phyloP scores from a whole-genome alignment of 2,113 vertebrate genomes.

The Anolis carolinensis region DNA sequence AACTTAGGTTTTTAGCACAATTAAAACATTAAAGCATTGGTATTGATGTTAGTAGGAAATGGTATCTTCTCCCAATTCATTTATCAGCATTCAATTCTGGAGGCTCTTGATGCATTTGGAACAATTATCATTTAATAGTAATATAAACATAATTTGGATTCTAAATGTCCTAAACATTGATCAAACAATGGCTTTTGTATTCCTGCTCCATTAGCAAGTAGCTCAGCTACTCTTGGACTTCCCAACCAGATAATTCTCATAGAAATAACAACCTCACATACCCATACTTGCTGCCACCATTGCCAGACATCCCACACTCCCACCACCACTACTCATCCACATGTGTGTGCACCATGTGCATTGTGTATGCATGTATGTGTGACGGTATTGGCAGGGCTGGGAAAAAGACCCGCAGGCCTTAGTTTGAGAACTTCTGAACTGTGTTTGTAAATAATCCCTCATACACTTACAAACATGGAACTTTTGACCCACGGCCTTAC shows the following conservation, averaged over 20 bases:
- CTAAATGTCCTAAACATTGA: neutral
- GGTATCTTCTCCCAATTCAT: neutral
- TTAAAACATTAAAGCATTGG: neutral
- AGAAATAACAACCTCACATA: neutral
- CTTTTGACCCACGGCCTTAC: too few species aligned
- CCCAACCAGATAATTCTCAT: neutral
- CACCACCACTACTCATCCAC: too few species aligned
- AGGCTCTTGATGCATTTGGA: neutral
- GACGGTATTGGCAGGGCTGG: too few species aligned
- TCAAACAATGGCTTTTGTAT: neutral
- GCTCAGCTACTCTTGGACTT: neutral
- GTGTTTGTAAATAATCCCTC: too few species aligned
- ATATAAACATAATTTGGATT: neutral
- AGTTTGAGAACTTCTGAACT: too few species aligned
- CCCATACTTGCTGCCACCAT: too few species aligned
- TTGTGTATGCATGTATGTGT: too few species aligned
- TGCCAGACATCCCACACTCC: too few species aligned
- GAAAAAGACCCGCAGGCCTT: too few species aligned
- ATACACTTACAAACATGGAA: too few species aligned
- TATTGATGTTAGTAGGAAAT: neutral
- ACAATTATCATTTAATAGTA: neutral
- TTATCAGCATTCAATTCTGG: neutral
- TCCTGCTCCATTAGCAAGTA: neutral
- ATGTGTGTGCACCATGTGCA: too few species aligned
- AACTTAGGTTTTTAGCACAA: neutral